A percentile compares a stretch with the other conserved stretches of the same genome.
Evolutionary conservation across 2,888 invertebrate genomes (phyloP).

Genomic region (Xanthorhoe spadicearia): DNA sequence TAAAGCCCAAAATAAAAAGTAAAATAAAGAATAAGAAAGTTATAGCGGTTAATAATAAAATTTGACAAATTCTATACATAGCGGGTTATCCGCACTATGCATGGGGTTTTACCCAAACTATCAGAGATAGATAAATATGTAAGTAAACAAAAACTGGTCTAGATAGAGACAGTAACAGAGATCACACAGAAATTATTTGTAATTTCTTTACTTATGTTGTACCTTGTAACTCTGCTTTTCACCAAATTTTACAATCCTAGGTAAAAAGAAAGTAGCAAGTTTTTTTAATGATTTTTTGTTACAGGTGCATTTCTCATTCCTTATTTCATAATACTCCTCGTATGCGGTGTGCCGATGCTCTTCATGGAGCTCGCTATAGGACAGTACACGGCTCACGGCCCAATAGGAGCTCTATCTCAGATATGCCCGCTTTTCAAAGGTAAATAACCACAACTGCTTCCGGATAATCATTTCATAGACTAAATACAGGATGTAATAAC

Average conservation of each 20-base stretch:
- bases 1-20: too few relatives aligned
- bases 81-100: too few relatives aligned
- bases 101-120: too few relatives aligned
- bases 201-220: too few relatives aligned
- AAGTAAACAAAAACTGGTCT: background rate
- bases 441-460: slow-evolving; percentile 60
- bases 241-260: too few relatives aligned
- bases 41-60: too few relatives aligned
- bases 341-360: slow-evolving; percentile 96
- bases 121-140: too few relatives aligned
- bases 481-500: background rate
- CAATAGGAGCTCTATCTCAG: slow-evolving; percentile 95
- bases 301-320: slow-evolving; percentile 97
- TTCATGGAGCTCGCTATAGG: slow-evolving; percentile 97
- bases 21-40: too few relatives aligned
- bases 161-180: background rate
- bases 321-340: slow-evolving; percentile 95
- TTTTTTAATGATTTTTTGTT: slow-evolving; percentile 53
- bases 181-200: too few relatives aligned
- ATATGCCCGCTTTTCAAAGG: slow-evolving; percentile 97
- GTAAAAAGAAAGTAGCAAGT: too few relatives aligned
- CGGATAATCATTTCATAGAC: background rate
- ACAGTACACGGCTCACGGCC: slow-evolving; percentile 96
- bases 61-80: too few relatives aligned
- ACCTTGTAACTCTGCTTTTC: too few relatives aligned